Evolutionary conservation across 2,797 vertebrate genomes (phyloP).

Genomic region (Myripristis murdjan): DNA sequence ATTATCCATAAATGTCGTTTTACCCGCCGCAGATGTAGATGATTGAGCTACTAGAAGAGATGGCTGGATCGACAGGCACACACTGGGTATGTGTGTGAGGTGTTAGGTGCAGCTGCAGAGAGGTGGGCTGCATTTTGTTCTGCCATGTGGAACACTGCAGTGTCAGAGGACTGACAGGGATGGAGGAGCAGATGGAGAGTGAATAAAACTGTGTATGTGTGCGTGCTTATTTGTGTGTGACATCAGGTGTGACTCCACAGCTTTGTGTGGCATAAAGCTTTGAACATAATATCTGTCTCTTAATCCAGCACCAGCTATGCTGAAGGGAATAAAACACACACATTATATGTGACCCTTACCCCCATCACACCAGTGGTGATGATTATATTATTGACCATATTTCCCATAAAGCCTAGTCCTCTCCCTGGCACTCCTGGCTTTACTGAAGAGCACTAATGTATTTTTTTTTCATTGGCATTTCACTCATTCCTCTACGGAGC

Average conservation of each 20-base stretch:
- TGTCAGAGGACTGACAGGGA: conserved; percentile 46
- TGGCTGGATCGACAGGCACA: conserved; percentile 5
- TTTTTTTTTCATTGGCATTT: no score
- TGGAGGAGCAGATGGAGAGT: conserved; percentile 18
- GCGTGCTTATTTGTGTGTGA: conserved; percentile 24
- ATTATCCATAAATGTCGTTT: neutral
- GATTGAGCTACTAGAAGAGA: conserved; percentile 5
- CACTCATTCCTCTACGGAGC: no score
- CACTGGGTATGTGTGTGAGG: conserved; percentile 16
- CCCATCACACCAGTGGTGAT: no score
- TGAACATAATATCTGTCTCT: conserved; percentile 32
- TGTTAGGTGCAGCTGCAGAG: conserved; percentile 28
- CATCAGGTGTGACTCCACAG: conserved; percentile 32
- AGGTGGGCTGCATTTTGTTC: conserved; percentile 34
- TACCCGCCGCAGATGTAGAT: neutral
- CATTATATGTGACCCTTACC: no score
- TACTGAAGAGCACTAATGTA: no score
- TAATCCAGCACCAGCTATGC: conserved; percentile 32
- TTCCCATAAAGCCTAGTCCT: no score
- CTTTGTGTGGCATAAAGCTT: conserved; percentile 24
- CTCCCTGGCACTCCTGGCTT: no score
- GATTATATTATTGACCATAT: no score
- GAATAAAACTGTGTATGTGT: conserved; percentile 20
- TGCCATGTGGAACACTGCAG: conserved; percentile 33
- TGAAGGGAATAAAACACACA: neutral